phyloP scores from a whole-genome alignment of 1,140 invertebrate species.

The Dendroctonus ponderosae region DNA sequence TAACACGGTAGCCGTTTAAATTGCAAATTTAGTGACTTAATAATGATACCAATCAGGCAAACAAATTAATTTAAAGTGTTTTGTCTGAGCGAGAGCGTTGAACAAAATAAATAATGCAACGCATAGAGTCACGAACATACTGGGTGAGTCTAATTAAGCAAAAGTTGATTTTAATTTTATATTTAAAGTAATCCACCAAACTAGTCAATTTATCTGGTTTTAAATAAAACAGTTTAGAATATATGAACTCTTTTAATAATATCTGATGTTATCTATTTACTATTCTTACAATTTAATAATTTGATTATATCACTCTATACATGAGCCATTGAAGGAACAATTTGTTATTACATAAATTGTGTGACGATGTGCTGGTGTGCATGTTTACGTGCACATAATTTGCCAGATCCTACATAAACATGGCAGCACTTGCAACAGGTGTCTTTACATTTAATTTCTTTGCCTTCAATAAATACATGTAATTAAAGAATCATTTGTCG shows the following conservation, averaged over 20 bases:
- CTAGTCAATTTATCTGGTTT: no score
- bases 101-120: slow-evolving; percentile 20
- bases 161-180: neutral
- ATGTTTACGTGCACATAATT: slow-evolving; percentile 36
- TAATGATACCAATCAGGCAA: slow-evolving; percentile 28
- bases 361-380: slow-evolving; percentile 9
- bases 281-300: no score
- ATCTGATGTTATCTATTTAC: no score
- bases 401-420: slow-evolving; percentile 31
- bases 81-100: slow-evolving; percentile 9
- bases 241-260: no score
- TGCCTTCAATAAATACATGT: neutral
- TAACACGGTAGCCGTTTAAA: slow-evolving; percentile 23
- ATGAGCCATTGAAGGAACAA: slow-evolving; percentile 12
- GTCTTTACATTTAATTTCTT: slow-evolving; percentile 19
- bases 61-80: slow-evolving; percentile 32
- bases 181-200: no score
- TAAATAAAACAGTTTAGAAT: no score
- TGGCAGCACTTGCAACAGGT: slow-evolving; percentile 26
- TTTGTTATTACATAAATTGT: slow-evolving; percentile 25
- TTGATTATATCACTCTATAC: neutral
- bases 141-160: slow-evolving; percentile 4
- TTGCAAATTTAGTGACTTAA: slow-evolving; percentile 31
- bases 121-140: slow-evolving; percentile 7
- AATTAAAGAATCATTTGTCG: slow-evolving; percentile 7